Base-by-base conservation (phyloP, 2,113 vertebrate species). In the Pipra filicauda region DNA sequence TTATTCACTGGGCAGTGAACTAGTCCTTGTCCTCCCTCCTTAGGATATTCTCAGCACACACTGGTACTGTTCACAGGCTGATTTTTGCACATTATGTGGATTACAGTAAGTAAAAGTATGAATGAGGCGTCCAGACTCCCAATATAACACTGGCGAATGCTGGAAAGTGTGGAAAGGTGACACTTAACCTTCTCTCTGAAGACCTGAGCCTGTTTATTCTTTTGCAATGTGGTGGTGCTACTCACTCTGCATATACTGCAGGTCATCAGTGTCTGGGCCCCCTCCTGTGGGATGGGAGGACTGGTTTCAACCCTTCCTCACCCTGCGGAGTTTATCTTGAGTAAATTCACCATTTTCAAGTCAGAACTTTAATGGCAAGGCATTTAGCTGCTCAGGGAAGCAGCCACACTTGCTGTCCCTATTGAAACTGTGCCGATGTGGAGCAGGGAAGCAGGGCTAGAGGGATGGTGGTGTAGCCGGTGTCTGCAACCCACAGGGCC, bases 21-120 rank as follows among this genome's bases (percentile, higher is more conserved):
- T 2, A 67, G 51, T 23, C 39, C 28, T 35, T 54, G 31, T 58
- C 9, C 35, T 81, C 33, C 13, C 11, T 87, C 48, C 20, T 54
- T 31, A 19, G 23, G 33, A 57, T 35, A 27, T 14, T 71, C 59
- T 74, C 0, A 0, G 37, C 30, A 43, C 0, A 0, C 14, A 37
- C 1, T 46, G 39, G 8, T 8, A 5, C 30, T n/a, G 48, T 41
- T 88, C 67, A 51, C 11, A 57, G 44, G 17, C 7, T 89, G 41
- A 11, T 20, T 77, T 83, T 84, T 35, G 10, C 27, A 64, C 2
- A 3, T 14, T 59, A 17, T 19, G 11, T 7, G 5, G 21, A 13
- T 69, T 88, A n/a, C 39, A 72, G 20, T 15, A 69, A 69, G 8
- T 59, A 67, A 51, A 77, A 74, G 5, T 37, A 55, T 23, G 15